Evolutionary conservation across 2,888 invertebrate species (phyloP).

Genomic region (Hylaea fasciaria): DNA sequence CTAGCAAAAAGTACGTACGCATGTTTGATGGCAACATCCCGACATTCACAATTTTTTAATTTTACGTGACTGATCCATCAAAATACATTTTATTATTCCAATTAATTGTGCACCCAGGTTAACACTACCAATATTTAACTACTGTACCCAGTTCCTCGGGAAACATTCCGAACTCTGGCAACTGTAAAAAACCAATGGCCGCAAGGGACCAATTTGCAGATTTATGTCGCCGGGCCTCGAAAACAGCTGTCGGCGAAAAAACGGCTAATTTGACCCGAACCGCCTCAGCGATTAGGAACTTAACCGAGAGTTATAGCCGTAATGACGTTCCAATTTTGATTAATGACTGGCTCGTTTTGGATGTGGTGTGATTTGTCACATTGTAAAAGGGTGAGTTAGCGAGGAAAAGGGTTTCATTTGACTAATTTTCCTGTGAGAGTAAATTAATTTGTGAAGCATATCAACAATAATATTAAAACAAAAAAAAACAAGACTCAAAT

Average conservation of each 20-base stretch:
- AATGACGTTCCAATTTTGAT: slow-evolving; percentile 33
- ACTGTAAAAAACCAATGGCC: slow-evolving; percentile 62
- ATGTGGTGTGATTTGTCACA: slow-evolving; percentile 17
- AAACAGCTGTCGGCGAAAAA: slow-evolving; percentile 67
- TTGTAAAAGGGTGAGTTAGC: background rate
- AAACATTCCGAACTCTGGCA: slow-evolving; percentile 10
- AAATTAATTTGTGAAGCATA: background rate
- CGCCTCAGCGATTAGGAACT: slow-evolving; percentile 45
- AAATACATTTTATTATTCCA: too few relatives aligned
- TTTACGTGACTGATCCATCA: too few relatives aligned
- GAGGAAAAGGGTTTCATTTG: background rate
- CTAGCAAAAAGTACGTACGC: too few relatives aligned
- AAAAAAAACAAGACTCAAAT: too few relatives aligned
- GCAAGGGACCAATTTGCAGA: slow-evolving; percentile 62
- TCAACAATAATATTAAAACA: too few relatives aligned
- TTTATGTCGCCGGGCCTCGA: slow-evolving; percentile 61
- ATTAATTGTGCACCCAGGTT: too few relatives aligned
- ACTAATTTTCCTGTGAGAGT: background rate
- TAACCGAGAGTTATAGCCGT: slow-evolving; percentile 37
- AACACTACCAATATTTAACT: too few relatives aligned
- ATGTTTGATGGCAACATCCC: too few relatives aligned
- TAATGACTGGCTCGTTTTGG: slow-evolving; percentile 9
- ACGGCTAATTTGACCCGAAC: slow-evolving; percentile 49
- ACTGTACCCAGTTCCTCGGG: background rate
- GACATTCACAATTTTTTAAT: too few relatives aligned